Conservation (phyloP, 2,888 invertebrate species). For the Tholera decimalis region DNA sequence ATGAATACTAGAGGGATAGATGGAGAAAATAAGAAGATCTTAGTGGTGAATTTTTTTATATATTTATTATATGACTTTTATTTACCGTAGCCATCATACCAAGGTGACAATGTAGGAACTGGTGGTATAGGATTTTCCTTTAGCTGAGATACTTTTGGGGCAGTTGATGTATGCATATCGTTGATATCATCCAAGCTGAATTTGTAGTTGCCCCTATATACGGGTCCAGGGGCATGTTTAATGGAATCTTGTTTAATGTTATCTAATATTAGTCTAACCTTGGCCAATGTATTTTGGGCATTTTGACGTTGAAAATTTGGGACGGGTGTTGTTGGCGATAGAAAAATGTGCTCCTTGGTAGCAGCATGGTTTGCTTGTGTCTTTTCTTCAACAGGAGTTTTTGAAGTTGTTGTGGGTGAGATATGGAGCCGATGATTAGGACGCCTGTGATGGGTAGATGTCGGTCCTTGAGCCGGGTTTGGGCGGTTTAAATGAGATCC, state of each 20-base stretch:
- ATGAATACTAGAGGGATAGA: background rate
- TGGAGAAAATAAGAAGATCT: background rate
- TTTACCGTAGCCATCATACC: constrained; percentile 77
- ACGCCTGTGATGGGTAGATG: constrained; percentile 6
- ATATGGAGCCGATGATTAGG: constrained; percentile 3
- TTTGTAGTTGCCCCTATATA: constrained; percentile 70
- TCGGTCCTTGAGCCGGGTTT: constrained; percentile 3
- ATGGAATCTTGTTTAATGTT: background rate
- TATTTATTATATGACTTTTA: constrained; percentile 46
- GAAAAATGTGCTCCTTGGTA: constrained; percentile 5
- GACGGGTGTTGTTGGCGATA: background rate
- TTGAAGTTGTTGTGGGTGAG: constrained; percentile 3
- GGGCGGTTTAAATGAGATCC: constrained; percentile 27
- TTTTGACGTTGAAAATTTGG: background rate
- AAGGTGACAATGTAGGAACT: constrained; percentile 76
- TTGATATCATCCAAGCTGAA: constrained; percentile 67
- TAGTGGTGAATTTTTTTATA: background rate
- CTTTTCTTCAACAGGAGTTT: background rate
- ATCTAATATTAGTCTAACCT: constrained; percentile 14
- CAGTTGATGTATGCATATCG: constrained; percentile 13
- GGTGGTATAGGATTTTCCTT: constrained; percentile 64
- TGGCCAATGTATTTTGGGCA: background rate
- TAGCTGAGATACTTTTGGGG: constrained; percentile 19
- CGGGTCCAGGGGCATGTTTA: constrained; percentile 4
- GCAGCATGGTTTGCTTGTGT: constrained; percentile 1